A percentile compares a stretch with the other conserved stretches of the same genome.
phyloP scores from a whole-genome alignment of 1,140 invertebrate genomes.

The Pachypeltis micranthus region DNA sequence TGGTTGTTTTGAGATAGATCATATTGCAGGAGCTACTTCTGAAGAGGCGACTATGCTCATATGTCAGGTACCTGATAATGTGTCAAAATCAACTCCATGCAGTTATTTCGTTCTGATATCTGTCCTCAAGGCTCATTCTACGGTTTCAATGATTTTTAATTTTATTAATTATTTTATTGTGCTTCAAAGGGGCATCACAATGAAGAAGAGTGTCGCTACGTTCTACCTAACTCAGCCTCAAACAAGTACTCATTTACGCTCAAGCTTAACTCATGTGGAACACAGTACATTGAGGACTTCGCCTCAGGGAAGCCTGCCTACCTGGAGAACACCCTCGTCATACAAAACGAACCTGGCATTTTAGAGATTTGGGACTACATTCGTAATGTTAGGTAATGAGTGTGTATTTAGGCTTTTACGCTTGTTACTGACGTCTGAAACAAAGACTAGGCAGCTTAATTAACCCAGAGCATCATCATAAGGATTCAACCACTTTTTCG shows the following conservation, averaged over 20 bases:
- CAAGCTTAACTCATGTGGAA: conserved; percentile 63
- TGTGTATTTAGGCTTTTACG: no score
- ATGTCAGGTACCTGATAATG: no score
- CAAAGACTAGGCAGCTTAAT: no score
- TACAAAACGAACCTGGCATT: conserved; percentile 66
- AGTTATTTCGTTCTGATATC: no score
- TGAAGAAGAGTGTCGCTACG: conserved; percentile 57
- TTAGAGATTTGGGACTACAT: conserved; percentile 75
- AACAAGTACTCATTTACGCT: conserved; percentile 62
- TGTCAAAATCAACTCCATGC: no score
- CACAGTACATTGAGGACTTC: conserved; percentile 66
- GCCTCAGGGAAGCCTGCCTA: conserved; percentile 60
- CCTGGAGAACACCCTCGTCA: conserved; percentile 64
- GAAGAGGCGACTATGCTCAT: no score
- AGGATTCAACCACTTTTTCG: no score
- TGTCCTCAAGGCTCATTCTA: neutral
- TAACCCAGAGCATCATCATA: no score
- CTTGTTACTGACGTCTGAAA: no score
- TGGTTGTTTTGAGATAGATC: no score
- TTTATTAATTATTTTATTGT: neutral
- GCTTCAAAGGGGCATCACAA: conserved; percentile 50
- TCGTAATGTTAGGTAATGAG: conserved; percentile 45
- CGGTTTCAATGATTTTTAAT: neutral
- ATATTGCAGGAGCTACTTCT: no score
- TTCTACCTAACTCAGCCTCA: conserved; percentile 53